phyloP scores from a whole-genome alignment of 2,888 invertebrate genomes.

The Lepidocyrtinus sp. region DNA sequence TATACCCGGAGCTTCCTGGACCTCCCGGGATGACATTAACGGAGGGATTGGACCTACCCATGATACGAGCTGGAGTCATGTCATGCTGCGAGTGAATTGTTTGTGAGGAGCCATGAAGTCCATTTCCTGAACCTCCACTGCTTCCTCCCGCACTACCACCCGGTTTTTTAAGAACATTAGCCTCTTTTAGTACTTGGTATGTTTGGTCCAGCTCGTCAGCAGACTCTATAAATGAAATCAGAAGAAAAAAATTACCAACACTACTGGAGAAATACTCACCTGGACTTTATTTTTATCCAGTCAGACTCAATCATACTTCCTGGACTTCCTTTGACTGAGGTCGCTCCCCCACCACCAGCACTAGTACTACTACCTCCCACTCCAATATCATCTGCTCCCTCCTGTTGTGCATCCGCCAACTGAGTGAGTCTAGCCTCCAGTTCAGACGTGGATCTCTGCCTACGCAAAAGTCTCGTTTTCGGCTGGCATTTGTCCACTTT shows the following conservation, averaged over 20 bases:
- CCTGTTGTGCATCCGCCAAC: conserved; percentile 59
- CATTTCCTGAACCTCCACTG: conserved; percentile 65
- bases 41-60: conserved; percentile 68
- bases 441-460: conserved; percentile 89
- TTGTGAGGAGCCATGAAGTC: conserved; percentile 66
- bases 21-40: conserved; percentile 67
- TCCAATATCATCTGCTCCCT: conserved; percentile 42
- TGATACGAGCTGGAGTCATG: conserved; percentile 58
- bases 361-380: conserved; percentile 19
- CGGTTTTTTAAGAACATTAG: conserved; percentile 81
- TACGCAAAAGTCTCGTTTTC: conserved; percentile 85
- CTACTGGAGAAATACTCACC: too few relatives aligned
- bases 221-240: background rate
- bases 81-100: conserved; percentile 68
- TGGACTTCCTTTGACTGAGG: conserved; percentile 34
- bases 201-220: conserved; percentile 87
- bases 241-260: too few relatives aligned
- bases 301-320: conserved; percentile 51
- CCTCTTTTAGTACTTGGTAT: conserved; percentile 95
- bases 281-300: too few relatives aligned
- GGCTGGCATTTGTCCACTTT: conserved; percentile 89
- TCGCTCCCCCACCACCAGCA: conserved; percentile 3
- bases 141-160: conserved; percentile 56
- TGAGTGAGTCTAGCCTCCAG: conserved; percentile 72
- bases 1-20: conserved; percentile 63